These are phyloP conservation scores for Platypus cylindrus DNA, from an alignment of 2,888 invertebrate species.

Conservation along the genomic window DNA sequence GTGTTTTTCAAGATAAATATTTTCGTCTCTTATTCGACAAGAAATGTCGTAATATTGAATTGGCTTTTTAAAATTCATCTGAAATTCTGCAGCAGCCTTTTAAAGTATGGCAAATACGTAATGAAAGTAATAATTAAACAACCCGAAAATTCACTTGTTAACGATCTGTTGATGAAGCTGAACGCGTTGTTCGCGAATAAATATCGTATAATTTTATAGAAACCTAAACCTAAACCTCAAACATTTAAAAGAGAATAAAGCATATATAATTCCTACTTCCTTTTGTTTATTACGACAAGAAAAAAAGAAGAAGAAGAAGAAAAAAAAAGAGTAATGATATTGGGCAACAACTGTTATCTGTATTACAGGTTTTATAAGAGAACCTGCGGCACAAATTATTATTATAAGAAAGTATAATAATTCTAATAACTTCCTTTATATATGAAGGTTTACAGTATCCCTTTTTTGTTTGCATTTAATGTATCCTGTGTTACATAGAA, in stretches of 20 bases:
- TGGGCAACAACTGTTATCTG: constrained; percentile 7
- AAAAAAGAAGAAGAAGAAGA: constrained; percentile 2
- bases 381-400: constrained; percentile 10
- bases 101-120: too few species aligned
- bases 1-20: too few species aligned
- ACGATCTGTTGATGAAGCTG: too few species aligned
- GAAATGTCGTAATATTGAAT: too few species aligned
- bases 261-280: constrained; percentile 12
- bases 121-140: too few species aligned
- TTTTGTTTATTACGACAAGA: constrained; percentile 1
- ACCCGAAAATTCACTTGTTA: too few species aligned
- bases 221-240: too few species aligned
- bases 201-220: too few species aligned
- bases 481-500: constrained; percentile 10
- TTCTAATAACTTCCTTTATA: constrained; percentile 15
- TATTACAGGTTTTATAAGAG: constrained; percentile 8
- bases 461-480: constrained; percentile 10
- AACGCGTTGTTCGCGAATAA: too few species aligned
- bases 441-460: constrained; percentile 9
- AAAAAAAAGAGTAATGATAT: constrained; percentile 7
- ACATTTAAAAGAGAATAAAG: constrained; percentile 3
- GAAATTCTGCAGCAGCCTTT: too few species aligned
- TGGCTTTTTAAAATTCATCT: too few species aligned
- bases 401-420: constrained; percentile 14
- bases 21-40: too few species aligned